Evolutionary conservation across 2,888 invertebrate species (phyloP).

Genomic region (Diarsia rubi): DNA sequence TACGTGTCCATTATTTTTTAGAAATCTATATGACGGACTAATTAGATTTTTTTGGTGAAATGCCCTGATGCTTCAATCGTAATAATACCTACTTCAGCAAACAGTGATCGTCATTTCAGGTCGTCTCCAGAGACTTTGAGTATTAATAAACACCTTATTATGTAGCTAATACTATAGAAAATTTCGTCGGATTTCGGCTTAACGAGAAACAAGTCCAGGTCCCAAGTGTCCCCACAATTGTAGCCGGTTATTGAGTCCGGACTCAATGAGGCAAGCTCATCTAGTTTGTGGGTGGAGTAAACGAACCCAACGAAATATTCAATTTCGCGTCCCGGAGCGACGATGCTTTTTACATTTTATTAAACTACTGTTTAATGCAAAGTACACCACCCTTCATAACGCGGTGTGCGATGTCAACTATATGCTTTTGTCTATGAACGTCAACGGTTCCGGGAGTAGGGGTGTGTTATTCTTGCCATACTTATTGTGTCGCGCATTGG

Average conservation of each 20-base stretch:
- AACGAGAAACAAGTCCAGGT: slow-evolving; percentile 58
- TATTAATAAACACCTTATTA: slow-evolving; percentile 63
- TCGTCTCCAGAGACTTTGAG: slow-evolving; percentile 40
- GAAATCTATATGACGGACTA: no score
- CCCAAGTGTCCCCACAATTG: slow-evolving; percentile 63
- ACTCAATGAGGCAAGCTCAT: slow-evolving; percentile 68
- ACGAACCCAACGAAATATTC: slow-evolving; percentile 70
- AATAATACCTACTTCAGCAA: slow-evolving; percentile 35
- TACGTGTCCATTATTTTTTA: no score
- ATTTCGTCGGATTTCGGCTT: slow-evolving; percentile 55
- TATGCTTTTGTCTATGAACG: slow-evolving; percentile 51
- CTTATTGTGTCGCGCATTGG: slow-evolving; percentile 37
- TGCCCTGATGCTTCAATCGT: not conserved
- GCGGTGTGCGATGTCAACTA: slow-evolving; percentile 42
- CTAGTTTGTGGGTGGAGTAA: slow-evolving; percentile 65
- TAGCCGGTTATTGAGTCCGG: slow-evolving; percentile 65
- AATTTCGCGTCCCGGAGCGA: slow-evolving; percentile 67
- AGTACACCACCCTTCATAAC: slow-evolving; percentile 56
- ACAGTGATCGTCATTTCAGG: slow-evolving; percentile 43
- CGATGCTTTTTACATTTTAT: slow-evolving; percentile 65
- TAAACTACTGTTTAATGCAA: slow-evolving; percentile 64
- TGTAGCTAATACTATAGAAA: slow-evolving; percentile 52
- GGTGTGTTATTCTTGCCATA: slow-evolving; percentile 42
- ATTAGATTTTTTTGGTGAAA: no score
- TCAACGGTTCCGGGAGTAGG: slow-evolving; percentile 30